These are phyloP conservation scores for Caenorhabditis angaria DNA, from an alignment of 2,888 invertebrate species.

Conservation along the genomic window DNA sequence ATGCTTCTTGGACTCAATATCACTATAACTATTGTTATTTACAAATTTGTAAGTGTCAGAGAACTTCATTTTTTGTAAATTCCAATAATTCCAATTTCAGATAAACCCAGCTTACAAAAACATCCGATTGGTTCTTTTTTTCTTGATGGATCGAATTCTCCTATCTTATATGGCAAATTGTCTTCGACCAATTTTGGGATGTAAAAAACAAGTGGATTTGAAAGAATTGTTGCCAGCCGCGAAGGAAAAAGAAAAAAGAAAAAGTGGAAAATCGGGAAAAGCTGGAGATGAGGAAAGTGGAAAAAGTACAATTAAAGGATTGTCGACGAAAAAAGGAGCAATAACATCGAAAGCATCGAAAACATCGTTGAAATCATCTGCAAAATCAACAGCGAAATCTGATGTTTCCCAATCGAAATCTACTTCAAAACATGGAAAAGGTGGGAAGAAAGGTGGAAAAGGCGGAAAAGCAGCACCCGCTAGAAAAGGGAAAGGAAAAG, in stretches of 20 bases:
- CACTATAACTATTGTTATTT: slow-evolving; percentile 16
- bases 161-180: slow-evolving; percentile 23
- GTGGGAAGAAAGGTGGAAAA: slow-evolving; percentile 8
- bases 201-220: slow-evolving; percentile 8
- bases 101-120: slow-evolving; percentile 20
- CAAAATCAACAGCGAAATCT: no score
- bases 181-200: slow-evolving; percentile 3
- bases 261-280: no score
- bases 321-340: background rate
- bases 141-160: slow-evolving; percentile 31
- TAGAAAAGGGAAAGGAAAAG: background rate
- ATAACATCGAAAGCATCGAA: slow-evolving; percentile 2
- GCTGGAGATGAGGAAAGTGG: slow-evolving; percentile 2
- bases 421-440: background rate
- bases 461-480: slow-evolving; percentile 5
- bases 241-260: background rate
- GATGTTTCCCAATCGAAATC: no score
- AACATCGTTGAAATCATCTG: background rate
- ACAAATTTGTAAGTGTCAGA: slow-evolving; percentile 11
- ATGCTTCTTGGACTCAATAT: slow-evolving; percentile 23
- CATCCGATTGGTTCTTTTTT: slow-evolving; percentile 21
- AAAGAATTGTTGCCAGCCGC: slow-evolving; percentile 6
- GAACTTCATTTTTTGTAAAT: background rate
- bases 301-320: no score
- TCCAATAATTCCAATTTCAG: slow-evolving; percentile 4